Base-by-base conservation (phyloP, 2,888 invertebrate species). In the Drosophila affinis region DNA sequence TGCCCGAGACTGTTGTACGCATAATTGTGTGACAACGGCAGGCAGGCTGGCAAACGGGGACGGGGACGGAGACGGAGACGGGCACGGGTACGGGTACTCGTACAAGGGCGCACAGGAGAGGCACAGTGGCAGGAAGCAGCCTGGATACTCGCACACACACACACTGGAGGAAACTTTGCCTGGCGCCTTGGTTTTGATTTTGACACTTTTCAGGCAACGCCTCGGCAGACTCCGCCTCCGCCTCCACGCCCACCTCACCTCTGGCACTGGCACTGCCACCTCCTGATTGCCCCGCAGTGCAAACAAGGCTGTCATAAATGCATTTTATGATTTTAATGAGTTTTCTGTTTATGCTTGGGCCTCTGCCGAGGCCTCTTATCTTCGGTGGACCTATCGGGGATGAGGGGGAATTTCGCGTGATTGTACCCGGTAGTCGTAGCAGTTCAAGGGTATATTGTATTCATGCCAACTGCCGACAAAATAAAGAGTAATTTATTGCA, bases 301-400 rank as follows among this genome's bases (percentile, higher is more conserved):
- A 85, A 82, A 81, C 88, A 82, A 59, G 69, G 54, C 77, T 88
- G 87, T 78, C 87, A 88, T 83, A 88, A 88, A 86, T 88, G 87
- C 88, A 77, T 88, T 85, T 85, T 87, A 83, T 87, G 88, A 81
- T 88, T 88, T 88, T 85, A 85, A 85, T 85, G 87, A 88, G 87
- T 87, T 85, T 88, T 83, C 84, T 77, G 88, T 87, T 88, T 77
- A 88, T 86, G 75, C 80, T 78, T 53, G 58, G 54, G 29, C n/a
- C 47, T 46, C 18, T 0, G 2, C 24, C 47, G 21, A 12, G n/a
- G 27, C 24, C 32, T 32, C 32, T 32, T 27, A 29, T 17, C 14
- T n/a, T 1, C 18, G 46, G 48, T n/a, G 24, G 24, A 39, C 47
- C 46, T 17, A 14, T 24, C 12, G 18, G 10, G 52, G 29, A 34